Base-by-base conservation (phyloP, 2,797 vertebrate species). In the Notamacropus eugenii region DNA sequence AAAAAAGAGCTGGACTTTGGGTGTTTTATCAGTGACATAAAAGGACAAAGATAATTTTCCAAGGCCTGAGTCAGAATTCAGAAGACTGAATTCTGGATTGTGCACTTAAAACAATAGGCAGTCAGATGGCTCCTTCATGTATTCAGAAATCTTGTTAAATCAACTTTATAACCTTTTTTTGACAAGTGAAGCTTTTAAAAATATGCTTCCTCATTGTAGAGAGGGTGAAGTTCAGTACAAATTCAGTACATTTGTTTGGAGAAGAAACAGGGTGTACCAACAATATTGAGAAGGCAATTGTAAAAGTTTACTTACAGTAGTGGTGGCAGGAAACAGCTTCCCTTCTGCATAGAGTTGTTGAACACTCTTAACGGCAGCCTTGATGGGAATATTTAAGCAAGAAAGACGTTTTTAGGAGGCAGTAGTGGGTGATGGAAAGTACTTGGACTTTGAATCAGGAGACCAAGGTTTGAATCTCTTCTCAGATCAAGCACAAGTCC, bases 171-270 rank as follows among this genome's bases (percentile, higher is more conserved):
- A 93, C 96, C 55, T 62, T 95, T 97, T 90, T 97, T 97, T 97
- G 97, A 97, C 97, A 97, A 97, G 94, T 58, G 82, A 98, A n/a
- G 92, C 90, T 95, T 97, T 97, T 98, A 97, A 96, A 57, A 98
- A 98, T 91, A 56, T 54, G 93, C 93, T 97, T 97, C 97, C 96
- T 98, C 97, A 96, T 98, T 97, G 97, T 96, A 67, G 55, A 94
- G 55, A 97, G 97, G 95, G 95, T 97, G 93, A 98, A 97, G 97
- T 97, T 97, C 96, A 97, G 91, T 95, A 74, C 91, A 97, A 96
- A 97, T 52, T 52, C 52, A 52, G 52, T 52, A 52, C 91, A 57
- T 95, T 95, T 96, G 91, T 96, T 92, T 95, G 29, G 94, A 92
- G 95, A 93, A 96, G 95, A 96, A 91, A 93, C 54, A 0, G 24